Conservation (phyloP, 2,888 invertebrate species). For the Petrolisthes manimaculis region DNA sequence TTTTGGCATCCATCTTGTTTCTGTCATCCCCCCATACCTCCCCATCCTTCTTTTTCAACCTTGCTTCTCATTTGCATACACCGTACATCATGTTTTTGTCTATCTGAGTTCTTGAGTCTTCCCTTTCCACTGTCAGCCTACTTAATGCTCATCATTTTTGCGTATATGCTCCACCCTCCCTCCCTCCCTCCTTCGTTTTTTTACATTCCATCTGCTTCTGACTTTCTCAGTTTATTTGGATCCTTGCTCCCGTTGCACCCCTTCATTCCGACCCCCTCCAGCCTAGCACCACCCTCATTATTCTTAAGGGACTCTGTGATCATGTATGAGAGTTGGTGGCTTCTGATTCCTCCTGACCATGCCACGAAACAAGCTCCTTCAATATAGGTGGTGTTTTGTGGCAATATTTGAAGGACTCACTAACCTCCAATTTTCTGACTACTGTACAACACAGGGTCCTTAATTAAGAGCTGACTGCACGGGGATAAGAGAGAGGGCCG, state of each 20-base stretch:
- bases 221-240: conserved; percentile 11
- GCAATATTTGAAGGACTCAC: too few relatives aligned
- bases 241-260: not conserved
- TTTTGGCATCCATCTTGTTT: too few relatives aligned
- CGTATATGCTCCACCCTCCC: not conserved
- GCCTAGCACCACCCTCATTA: not conserved
- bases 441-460: not conserved
- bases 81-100: not conserved
- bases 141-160: not conserved
- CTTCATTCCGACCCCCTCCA: not conserved
- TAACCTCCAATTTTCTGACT: too few relatives aligned
- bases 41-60: too few relatives aligned
- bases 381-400: too few relatives aligned
- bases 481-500: too few relatives aligned
- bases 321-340: too few relatives aligned
- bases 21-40: not conserved
- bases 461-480: not conserved
- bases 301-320: not conserved
- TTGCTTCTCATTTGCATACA: too few relatives aligned
- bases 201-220: conserved; percentile 22
- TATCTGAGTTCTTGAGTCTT: too few relatives aligned
- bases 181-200: conserved; percentile 18
- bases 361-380: too few relatives aligned
- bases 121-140: not conserved
- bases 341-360: too few relatives aligned